phyloP scores from a whole-genome alignment of 2,888 invertebrate species.

The Patella ulyssiponensis region DNA sequence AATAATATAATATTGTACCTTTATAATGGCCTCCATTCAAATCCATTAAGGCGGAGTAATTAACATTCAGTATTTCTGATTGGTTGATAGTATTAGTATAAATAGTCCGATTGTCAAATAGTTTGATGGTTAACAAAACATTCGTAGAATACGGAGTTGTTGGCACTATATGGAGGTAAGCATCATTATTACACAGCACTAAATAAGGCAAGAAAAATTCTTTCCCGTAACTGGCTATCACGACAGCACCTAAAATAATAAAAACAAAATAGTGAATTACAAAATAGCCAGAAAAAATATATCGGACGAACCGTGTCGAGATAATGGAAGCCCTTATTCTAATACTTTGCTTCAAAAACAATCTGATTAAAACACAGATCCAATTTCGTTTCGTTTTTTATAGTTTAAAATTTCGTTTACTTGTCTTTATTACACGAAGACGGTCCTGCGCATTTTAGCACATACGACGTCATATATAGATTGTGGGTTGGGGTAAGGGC shows the following conservation, averaged over 20 bases:
- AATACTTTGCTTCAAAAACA: too few species aligned
- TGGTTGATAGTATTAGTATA: neutral
- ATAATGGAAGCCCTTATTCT: too few species aligned
- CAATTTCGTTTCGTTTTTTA: too few species aligned
- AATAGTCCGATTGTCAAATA: neutral
- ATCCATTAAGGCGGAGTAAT: neutral
- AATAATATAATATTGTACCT: neutral
- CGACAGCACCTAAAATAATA: neutral
- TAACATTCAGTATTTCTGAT: neutral
- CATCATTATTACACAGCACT: neutral
- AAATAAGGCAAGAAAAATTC: constrained; percentile 22
- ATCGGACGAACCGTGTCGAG: too few species aligned
- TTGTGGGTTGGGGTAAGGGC: too few species aligned
- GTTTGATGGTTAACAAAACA: neutral
- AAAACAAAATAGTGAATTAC: neutral
- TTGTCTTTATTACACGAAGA: too few species aligned
- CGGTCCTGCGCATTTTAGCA: too few species aligned
- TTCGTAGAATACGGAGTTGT: neutral
- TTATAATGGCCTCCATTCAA: neutral
- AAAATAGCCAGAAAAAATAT: too few species aligned
- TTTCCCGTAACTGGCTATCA: constrained; percentile 5
- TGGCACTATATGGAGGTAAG: neutral
- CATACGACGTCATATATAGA: too few species aligned
- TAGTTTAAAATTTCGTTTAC: too few species aligned
- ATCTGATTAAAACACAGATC: too few species aligned